These are phyloP conservation scores for Enteromius unitaeniatus DNA, from an alignment of 2,797 vertebrate species.

Conservation along the genomic window DNA sequence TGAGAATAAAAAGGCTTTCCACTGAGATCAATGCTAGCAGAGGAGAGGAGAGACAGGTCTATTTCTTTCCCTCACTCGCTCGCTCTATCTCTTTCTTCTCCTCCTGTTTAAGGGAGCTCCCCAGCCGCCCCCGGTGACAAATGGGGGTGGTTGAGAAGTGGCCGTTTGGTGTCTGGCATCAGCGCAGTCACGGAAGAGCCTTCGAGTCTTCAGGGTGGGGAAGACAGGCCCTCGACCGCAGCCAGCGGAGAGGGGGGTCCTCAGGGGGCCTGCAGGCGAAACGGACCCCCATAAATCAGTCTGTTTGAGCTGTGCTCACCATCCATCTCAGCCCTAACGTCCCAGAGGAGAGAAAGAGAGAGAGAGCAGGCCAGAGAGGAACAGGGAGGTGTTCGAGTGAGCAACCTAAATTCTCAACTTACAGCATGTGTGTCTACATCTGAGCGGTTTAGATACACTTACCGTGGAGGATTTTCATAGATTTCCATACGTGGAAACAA, in stretches of 20 bases:
- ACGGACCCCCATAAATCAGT: slow-evolving; percentile 91
- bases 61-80: slow-evolving; percentile 74
- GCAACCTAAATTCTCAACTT: slow-evolving; percentile 67
- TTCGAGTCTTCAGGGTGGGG: slow-evolving; percentile 81
- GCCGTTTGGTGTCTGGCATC: slow-evolving; percentile 88
- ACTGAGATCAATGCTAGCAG: slow-evolving; percentile 75
- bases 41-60: slow-evolving; percentile 65
- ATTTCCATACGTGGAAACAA: background rate
- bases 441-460: background rate
- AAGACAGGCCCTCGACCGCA: slow-evolving; percentile 79
- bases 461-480: background rate
- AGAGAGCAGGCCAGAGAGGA: slow-evolving; percentile 38
- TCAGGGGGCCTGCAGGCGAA: slow-evolving; percentile 82
- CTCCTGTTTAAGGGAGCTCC: slow-evolving; percentile 81
- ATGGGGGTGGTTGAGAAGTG: slow-evolving; percentile 85
- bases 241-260: slow-evolving; percentile 79
- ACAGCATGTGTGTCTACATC: slow-evolving; percentile 54
- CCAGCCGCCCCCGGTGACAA: slow-evolving; percentile 84
- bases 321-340: slow-evolving; percentile 78
- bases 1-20: slow-evolving; percentile 73
- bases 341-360: slow-evolving; percentile 72
- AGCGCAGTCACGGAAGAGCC: slow-evolving; percentile 77
- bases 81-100: slow-evolving; percentile 73
- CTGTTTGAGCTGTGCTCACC: slow-evolving; percentile 73
- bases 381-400: slow-evolving; percentile 41